Base-by-base conservation (phyloP, 2,888 invertebrate species). In the Drosophila pseudotakahashii region DNA sequence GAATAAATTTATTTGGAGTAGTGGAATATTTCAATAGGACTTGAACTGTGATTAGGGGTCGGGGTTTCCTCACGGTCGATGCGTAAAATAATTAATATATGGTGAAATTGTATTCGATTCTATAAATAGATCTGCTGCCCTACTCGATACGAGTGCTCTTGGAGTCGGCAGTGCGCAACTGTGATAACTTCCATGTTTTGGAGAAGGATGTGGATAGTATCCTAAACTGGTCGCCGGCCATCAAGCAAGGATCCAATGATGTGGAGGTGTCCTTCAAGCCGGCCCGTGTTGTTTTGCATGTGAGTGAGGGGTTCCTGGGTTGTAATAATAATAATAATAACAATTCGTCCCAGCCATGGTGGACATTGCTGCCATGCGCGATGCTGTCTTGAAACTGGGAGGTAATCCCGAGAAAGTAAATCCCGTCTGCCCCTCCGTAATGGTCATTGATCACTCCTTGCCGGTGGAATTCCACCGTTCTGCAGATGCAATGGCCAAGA, bases 281-380 rank as follows among this genome's bases (percentile, higher is more conserved):
- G 0, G 97, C 99, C 0, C 93, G 99, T 80, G 99, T 99, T 63
- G 96, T 99, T 75, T 93, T 99, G 19, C 99, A 99, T 94, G 98
- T 98, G 89, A 76, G 23, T 23, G 23, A 23, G 23, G 23, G 23
- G 23, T 23, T 23, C 19, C 19, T 19, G 19, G 19, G 19, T 19
- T 19, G 19, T 19, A 19, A 2, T 19, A 19, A 19, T 2, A 19
- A 19, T 2, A 19, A 19, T 19, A 19, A 19, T 19, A 19, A 19
- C 19, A 19, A 19, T 19, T 19, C 19, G 19, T 99, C 0, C 99
- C 99, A 1, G 99, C 98, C 0, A 98, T 99, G 26, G 99, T 99
- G 0, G 99, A 99, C 92, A 98, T 99, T 93, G 99, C 99, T 13
- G 98, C 98, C 1, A 99, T 99, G 99, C 94, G 99, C 67, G 98